Evolutionary conservation across 2,888 invertebrate species (phyloP), one percentile per base, ranked within the genome.

Genomic region (Coremacera marginata): DNA sequence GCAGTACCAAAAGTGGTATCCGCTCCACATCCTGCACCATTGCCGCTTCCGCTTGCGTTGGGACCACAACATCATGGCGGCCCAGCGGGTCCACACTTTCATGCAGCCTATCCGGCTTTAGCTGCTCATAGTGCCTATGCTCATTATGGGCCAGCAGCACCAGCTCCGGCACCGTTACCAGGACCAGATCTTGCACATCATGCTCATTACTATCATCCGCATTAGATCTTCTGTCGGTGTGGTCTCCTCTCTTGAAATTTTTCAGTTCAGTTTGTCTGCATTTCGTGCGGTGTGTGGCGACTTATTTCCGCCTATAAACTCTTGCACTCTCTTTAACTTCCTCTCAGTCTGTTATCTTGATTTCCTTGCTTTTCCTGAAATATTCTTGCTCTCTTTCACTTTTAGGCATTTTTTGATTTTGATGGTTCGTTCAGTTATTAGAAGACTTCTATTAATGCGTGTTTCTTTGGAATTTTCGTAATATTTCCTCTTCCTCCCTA

Each of bases 41-140:
- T 71, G 76, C 80, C 79, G 0, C 60, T 79, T 9, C 75, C 74
- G 8, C 65, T 65, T 22, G 25, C 74, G 3, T 80, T 82, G 1
- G 81, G 82, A 22, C 82, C 84, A 7, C 84, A 84, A 70, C 86
- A 84, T 78, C 84, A 85, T 79, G 84, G 86, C 25, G 86, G 34
- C 11, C 37, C 25, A 11, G 79, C 82, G 0, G 81, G 82, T 25
- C 82, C 85, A 7, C 85, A 85, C 72, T 87, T 84, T 78, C 85
- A 85, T 78, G 84, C 86, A 19, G 86, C 88, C 62, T 87, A 87
- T 77, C 86, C 86, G 2, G 88, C 87, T 4, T 80, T 86, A n/a
- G 81, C 85, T 7, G 82, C 84, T 14, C 85, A 86, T 73, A 84
- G 83, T 34, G 84, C 86, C 16, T 86, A 87, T 73, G 86, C 84